phyloP scores from a whole-genome alignment of 2,888 invertebrate species.

The Cephalotes varians region DNA sequence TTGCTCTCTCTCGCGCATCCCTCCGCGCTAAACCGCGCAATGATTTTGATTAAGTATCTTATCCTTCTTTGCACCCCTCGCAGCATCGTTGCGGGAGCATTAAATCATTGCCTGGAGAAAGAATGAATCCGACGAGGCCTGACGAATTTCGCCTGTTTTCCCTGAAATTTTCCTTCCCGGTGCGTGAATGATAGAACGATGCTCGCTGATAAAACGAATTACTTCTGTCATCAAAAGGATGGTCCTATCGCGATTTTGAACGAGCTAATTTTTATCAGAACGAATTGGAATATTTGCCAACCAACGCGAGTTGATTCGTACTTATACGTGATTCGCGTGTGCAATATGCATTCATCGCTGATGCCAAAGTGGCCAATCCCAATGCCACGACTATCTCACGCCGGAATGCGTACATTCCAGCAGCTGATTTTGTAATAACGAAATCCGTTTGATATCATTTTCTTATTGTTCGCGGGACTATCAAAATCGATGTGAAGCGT shows the following conservation, averaged over 20 bases:
- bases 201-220: slow-evolving; percentile 48
- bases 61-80: not conserved
- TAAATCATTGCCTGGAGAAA: slow-evolving; percentile 68
- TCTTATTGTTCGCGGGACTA: slow-evolving; percentile 52
- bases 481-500: slow-evolving; percentile 46
- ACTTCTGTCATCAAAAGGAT: slow-evolving; percentile 5
- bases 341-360: not conserved
- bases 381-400: not conserved
- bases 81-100: slow-evolving; percentile 42
- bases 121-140: slow-evolving; percentile 43
- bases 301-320: not conserved
- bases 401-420: slow-evolving; percentile 25
- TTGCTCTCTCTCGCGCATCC: slow-evolving; percentile 58
- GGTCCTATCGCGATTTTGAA: not conserved
- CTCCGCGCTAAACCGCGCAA: slow-evolving; percentile 63
- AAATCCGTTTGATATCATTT: slow-evolving; percentile 72
- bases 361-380: not conserved
- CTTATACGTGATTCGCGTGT: not conserved
- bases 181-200: slow-evolving; percentile 67
- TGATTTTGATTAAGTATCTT: slow-evolving; percentile 74
- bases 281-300: slow-evolving; percentile 21
- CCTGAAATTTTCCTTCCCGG: slow-evolving; percentile 46
- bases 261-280: slow-evolving; percentile 13
- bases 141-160: slow-evolving; percentile 58
- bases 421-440: slow-evolving; percentile 57